Conservation (phyloP, 2,888 invertebrate species). For the Acanthoscelides obtectus region DNA sequence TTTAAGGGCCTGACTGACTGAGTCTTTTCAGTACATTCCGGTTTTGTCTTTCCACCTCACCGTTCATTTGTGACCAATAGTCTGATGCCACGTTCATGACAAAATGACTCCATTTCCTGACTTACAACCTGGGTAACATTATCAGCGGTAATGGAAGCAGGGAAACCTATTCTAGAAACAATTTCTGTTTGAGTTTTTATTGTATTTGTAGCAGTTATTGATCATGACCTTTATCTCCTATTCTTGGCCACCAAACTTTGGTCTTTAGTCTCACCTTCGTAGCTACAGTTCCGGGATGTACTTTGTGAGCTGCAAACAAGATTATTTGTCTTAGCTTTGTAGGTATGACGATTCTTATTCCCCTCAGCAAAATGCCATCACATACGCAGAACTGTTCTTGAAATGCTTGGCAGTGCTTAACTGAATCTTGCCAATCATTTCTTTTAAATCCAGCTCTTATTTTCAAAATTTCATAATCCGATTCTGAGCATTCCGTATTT, state of each 20-base stretch:
- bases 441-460: constrained; percentile 8
- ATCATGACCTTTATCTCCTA: constrained; percentile 25
- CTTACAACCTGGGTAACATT: neutral
- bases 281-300: constrained; percentile 37
- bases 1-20: constrained; percentile 24
- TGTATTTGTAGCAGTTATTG: constrained; percentile 15
- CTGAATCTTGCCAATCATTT: constrained; percentile 8
- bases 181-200: constrained; percentile 9
- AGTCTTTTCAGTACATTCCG: constrained; percentile 26
- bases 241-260: constrained; percentile 37
- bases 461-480: constrained; percentile 10
- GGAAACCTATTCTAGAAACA: neutral
- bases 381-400: constrained; percentile 32
- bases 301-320: constrained; percentile 31
- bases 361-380: constrained; percentile 23
- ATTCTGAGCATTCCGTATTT: constrained; percentile 10
- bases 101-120: neutral
- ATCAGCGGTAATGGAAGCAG: neutral
- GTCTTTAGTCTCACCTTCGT: constrained; percentile 30
- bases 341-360: constrained; percentile 25
- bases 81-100: neutral
- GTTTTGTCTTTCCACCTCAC: constrained; percentile 28
- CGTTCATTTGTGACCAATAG: neutral
- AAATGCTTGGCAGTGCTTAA: constrained; percentile 21
- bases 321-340: constrained; percentile 16